These are phyloP conservation scores for Ictidomys tridecemlineatus DNA, from an alignment of 2,113 vertebrate species.

Conservation along the genomic window DNA sequence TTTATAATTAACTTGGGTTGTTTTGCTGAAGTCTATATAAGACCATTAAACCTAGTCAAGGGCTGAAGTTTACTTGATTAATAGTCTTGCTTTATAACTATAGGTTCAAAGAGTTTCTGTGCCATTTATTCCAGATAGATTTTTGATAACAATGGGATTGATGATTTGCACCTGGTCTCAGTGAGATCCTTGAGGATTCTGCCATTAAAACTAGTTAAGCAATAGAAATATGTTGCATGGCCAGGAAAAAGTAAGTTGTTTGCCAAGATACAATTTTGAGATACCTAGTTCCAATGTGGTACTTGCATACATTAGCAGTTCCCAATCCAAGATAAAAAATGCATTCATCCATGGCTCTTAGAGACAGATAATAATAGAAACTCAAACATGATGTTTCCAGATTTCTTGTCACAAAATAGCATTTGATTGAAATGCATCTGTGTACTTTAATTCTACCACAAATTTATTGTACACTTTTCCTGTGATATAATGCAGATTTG, in stretches of 20 bases:
- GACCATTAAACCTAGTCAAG: background rate
- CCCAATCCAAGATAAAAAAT: background rate
- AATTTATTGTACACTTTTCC: background rate
- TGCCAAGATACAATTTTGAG: slow-evolving; percentile 25
- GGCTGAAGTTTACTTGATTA: slow-evolving; percentile 40
- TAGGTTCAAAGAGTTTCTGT: background rate
- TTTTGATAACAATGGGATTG: slow-evolving; percentile 72
- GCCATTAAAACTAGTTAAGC: slow-evolving; percentile 46
- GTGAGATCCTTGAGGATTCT: slow-evolving; percentile 21
- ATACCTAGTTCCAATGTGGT: background rate
- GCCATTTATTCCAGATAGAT: slow-evolving; percentile 51
- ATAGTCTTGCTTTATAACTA: slow-evolving; percentile 25
- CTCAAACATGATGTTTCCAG: background rate
- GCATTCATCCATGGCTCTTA: background rate
- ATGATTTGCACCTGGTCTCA: slow-evolving; percentile 66
- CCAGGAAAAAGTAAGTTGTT: background rate
- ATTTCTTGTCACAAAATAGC: fast-evolving
- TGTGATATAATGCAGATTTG: background rate
- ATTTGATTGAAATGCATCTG: background rate
- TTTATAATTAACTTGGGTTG: background rate
- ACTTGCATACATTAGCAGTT: background rate
- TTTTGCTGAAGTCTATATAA: slow-evolving; percentile 8
- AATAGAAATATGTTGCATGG: slow-evolving; percentile 23
- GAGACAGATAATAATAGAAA: background rate
- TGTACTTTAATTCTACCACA: background rate